Evolutionary conservation across 2,113 vertebrate species (phyloP), one percentile per base, ranked within the genome.

Genomic region (Pica pica): DNA sequence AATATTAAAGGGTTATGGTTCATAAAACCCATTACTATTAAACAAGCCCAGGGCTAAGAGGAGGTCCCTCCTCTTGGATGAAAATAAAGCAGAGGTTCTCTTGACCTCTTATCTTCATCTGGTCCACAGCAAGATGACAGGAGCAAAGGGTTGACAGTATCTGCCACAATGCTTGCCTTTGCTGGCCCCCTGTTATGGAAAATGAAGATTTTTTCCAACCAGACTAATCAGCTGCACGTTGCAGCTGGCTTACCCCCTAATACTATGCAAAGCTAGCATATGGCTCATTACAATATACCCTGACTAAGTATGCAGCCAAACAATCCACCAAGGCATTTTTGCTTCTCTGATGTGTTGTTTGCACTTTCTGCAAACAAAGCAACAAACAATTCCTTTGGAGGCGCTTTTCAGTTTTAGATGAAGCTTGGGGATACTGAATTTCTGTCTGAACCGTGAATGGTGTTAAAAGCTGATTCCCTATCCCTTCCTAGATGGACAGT

Each of bases 361-460:
- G 91, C 88, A 82, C 76, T 96, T 97, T 97, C 87, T 97, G 92
- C 96, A 96, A 96, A 96, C 96, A 96, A 96, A 97, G 95, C 95
- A 95, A 77, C 92, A 93, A 96, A 73, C 85, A 79, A 41, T 90
- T 96, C 87, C 91, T 96, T 96, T 85, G 85, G 95, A 97, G 76
- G 68, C 89, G 41, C 68, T 90, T 95, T 87, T 86, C 83, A 64
- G 86, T 97, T 97, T 95, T 87, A 96, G 53, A 88, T 80, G 87
- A 82, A 88, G 81, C 60, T 86, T 23, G 79, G 86, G 83, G 86
- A 80, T 81, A 73, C 79, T 67, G 53, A 57, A 81, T 95, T 96
- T 90, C 91, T 73, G 35, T 22, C 83, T 93, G 56, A 77, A 33
- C 42, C 74, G 24, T 83, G 87, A 91, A 79, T n/a, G 75, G 64